Percentiles rank a stretch among this genome's conserved stretches.
These are phyloP conservation scores for Pipistrellus pygmaeus DNA, from an alignment of 2,797 vertebrate genomes.

Conservation along the genomic window DNA sequence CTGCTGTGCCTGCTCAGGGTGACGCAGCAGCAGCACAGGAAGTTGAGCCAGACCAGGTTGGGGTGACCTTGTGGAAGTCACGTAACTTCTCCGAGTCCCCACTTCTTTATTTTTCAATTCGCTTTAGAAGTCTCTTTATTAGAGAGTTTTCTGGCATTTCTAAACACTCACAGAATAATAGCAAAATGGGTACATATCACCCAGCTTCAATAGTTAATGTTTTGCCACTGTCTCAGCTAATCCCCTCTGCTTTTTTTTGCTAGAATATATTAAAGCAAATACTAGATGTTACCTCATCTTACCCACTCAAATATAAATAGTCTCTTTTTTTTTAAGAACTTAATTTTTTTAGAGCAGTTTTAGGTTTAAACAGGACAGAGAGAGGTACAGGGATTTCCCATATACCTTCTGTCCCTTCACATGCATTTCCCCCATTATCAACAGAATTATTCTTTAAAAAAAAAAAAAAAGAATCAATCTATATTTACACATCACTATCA, in stretches of 20 bases:
- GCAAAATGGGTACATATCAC: neutral
- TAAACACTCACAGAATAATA: slow-evolving; percentile 13
- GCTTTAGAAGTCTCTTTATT: neutral
- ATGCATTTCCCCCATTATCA: neutral
- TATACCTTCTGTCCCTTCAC: neutral
- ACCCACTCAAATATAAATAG: neutral
- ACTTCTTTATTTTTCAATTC: neutral
- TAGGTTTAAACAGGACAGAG: neutral
- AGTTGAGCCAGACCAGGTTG: neutral
- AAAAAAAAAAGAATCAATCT: neutral
- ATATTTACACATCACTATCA: neutral
- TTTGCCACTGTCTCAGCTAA: slow-evolving; percentile 9
- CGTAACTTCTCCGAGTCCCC: neutral
- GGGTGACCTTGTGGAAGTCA: neutral
- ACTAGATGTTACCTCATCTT: neutral
- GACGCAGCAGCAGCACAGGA: neutral
- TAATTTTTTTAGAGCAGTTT: neutral
- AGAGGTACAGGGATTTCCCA: neutral
- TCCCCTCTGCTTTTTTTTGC: neutral
- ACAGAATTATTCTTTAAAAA: neutral
- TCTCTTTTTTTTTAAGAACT: neutral
- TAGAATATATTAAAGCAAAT: slow-evolving; percentile 31
- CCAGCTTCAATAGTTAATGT: neutral
- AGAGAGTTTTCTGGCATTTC: neutral
- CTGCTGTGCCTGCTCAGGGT: neutral